phyloP scores from a whole-genome alignment of 1,140 invertebrate genomes.

The Diorhabda carinulata region DNA sequence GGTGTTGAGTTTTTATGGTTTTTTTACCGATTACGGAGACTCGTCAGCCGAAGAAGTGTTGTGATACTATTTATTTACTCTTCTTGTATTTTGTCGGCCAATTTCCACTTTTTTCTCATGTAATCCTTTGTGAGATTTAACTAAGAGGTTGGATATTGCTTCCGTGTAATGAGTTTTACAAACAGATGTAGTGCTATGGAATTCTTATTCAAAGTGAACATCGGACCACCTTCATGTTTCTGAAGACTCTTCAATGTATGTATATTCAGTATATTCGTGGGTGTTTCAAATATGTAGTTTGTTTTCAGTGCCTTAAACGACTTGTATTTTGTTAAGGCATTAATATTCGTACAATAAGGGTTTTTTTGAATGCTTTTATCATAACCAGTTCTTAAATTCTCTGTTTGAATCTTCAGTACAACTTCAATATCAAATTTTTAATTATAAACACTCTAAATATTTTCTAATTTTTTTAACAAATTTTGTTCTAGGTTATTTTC shows the following conservation, averaged over 20 bases:
- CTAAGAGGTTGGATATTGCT: conserved; percentile 8
- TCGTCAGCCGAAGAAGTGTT: conserved; percentile 6
- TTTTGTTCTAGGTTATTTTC: no score
- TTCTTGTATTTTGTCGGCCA: background rate
- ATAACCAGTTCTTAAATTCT: background rate
- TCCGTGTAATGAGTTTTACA: conserved; percentile 28
- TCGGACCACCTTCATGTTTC: conserved; percentile 33
- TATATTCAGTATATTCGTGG: conserved; percentile 32
- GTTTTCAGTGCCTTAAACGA: conserved; percentile 26
- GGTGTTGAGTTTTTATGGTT: conserved; percentile 20
- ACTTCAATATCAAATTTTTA: no score
- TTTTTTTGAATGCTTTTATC: background rate
- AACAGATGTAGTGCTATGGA: conserved; percentile 30
- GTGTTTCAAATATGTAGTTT: conserved; percentile 29
- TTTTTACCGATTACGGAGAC: background rate
- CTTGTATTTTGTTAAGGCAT: conserved; percentile 19
- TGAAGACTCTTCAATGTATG: conserved; percentile 32
- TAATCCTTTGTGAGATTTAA: conserved; percentile 16
- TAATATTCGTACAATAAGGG: background rate
- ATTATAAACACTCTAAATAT: no score
- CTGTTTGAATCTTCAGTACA: background rate
- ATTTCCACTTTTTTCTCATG: background rate
- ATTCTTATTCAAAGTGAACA: conserved; percentile 33
- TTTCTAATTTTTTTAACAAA: no score
- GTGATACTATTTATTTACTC: conserved; percentile 6